Conservation (phyloP, 2,888 invertebrate genomes). For the Iselma pallidipennis region DNA sequence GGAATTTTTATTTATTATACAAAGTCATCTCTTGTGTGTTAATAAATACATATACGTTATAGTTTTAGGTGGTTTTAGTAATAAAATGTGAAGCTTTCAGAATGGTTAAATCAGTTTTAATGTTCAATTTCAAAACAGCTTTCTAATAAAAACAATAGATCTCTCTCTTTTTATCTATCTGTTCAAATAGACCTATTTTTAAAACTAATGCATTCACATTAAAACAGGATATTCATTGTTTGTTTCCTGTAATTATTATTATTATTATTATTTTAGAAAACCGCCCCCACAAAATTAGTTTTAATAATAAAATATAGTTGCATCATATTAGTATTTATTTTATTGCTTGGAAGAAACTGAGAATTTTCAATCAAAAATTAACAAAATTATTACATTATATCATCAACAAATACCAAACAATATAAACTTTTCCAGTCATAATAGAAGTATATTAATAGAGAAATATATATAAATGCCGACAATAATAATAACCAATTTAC, state of each 20-base stretch:
- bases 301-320: not conserved
- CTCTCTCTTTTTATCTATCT: not conserved
- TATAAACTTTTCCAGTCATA: not conserved
- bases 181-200: not conserved
- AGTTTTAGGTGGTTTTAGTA: too few relatives aligned
- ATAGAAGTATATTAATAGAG: not conserved
- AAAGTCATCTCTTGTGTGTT: too few relatives aligned
- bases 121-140: too few relatives aligned
- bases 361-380: not conserved
- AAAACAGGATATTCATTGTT: not conserved
- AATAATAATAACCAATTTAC: conserved; percentile 24
- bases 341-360: too few relatives aligned
- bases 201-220: not conserved
- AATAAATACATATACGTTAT: too few relatives aligned
- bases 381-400: conserved; percentile 8
- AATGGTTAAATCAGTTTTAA: not conserved
- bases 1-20: too few relatives aligned
- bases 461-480: not conserved
- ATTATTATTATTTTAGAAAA: too few relatives aligned
- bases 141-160: not conserved
- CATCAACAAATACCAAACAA: not conserved
- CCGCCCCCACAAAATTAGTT: not conserved
- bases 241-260: not conserved
- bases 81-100: not conserved
- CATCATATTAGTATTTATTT: not conserved